Conservation (phyloP, 92 coral and sea anemone species). For the Zoanthus gigantus region DNA sequence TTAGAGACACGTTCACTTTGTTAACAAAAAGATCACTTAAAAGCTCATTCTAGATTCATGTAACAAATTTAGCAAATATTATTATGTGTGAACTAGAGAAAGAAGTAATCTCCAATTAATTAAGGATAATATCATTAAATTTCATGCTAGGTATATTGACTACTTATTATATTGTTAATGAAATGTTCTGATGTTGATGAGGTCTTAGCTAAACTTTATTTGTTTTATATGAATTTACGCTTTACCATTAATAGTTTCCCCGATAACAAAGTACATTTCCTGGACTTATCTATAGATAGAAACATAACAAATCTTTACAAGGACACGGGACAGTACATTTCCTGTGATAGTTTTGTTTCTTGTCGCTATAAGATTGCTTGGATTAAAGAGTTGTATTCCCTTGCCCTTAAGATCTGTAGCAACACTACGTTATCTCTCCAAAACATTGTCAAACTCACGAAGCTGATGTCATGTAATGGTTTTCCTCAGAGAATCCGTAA, state of each 20-base stretch:
- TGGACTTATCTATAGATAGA: background rate
- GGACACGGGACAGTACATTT: constrained; percentile 17
- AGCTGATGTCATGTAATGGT: constrained; percentile 54
- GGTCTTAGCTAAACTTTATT: background rate
- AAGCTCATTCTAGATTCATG: no score
- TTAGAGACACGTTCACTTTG: no score
- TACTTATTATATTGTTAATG: no score
- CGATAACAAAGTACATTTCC: background rate
- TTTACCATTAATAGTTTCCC: background rate
- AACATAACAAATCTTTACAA: background rate
- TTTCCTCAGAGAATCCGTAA: constrained; percentile 30
- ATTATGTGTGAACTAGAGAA: no score
- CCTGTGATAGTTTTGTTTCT: background rate
- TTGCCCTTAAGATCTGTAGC: constrained; percentile 42
- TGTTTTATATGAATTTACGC: no score
- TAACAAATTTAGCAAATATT: no score
- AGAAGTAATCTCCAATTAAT: no score
- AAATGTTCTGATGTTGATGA: background rate
- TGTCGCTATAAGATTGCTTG: background rate
- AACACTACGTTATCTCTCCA: constrained; percentile 23
- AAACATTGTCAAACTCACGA: constrained; percentile 9
- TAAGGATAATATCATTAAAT: no score
- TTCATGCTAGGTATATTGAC: no score
- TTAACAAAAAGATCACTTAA: no score
- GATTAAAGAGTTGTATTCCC: constrained; percentile 34